Evolutionary conservation across 2,113 vertebrate genomes (phyloP).

Genomic region (Spermophilus dauricus): DNA sequence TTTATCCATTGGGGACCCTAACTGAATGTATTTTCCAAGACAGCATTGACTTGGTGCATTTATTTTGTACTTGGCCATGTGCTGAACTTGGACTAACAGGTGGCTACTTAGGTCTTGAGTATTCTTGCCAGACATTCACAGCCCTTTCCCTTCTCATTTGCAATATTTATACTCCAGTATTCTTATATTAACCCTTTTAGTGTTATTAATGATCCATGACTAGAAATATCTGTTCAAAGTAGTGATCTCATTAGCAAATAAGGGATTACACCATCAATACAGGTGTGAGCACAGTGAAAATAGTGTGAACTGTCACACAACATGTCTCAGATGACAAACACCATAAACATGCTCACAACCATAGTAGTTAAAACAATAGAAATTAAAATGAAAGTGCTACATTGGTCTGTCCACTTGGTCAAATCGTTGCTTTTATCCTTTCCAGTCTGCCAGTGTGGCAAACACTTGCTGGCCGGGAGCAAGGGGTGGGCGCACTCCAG

Average conservation of each 20-base stretch:
- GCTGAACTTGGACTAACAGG: no score
- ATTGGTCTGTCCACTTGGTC: not conserved
- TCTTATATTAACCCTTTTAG: not conserved
- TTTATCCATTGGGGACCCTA: not conserved
- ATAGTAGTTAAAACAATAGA: not conserved
- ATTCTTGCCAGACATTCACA: not conserved
- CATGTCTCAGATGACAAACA: not conserved
- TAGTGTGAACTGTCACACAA: not conserved
- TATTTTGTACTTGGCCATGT: fast-evolving
- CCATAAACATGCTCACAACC: no score
- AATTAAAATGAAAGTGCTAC: not conserved
- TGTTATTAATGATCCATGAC: not conserved
- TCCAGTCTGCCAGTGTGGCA: not conserved
- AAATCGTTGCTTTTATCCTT: not conserved
- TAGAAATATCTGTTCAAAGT: not conserved
- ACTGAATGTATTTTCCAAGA: not conserved
- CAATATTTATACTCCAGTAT: not conserved
- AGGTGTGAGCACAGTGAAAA: not conserved
- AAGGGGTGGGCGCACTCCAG: no score
- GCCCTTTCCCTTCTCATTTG: not conserved
- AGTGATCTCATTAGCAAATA: not conserved
- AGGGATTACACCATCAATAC: not conserved
- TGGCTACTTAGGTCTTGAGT: not conserved
- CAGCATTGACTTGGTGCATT: not conserved
- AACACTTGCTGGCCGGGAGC: not conserved